Base-by-base conservation (phyloP, 92 coral and sea anemone genomes). In the Phenganax marumi region DNA sequence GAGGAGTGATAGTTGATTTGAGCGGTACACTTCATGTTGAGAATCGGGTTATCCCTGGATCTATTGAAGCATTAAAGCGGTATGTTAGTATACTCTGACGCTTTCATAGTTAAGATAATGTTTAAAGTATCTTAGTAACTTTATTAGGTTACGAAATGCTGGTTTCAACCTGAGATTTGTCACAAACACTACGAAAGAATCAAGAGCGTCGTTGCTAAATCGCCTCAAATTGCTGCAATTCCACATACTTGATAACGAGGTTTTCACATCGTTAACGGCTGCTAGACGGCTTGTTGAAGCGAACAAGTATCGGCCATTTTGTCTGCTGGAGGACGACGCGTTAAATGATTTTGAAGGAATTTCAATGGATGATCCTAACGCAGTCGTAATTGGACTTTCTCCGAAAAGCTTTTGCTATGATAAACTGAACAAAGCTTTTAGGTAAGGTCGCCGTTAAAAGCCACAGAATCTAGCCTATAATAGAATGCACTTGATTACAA, bases 21-120 rank as follows among this genome's bases (percentile, higher is more conserved):
- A 95, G 98, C 52, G 98, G 98, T 12, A 95, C 98, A 24, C 87
- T 95, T 85, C 98, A 95, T 81, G 74, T 95, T 33, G 98, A 95
- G 75, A 95, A 91, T 68, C 73, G 89, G 24, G 95, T 92, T 64
- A 92, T 95, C 23, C 90, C 97, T 49, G 97, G 98, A 52, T 89
- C 97, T 22, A 62, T 92, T 48, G 92, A 92, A 76, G 98, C 97
- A 69, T 88, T 95, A 16, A 86, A 85, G 76, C 91, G 92, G 98
- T 88, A 89, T 47, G 43, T 33, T 33, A 5, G 5, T 33, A 33
- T 5, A 33, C 43, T 33, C 5, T 33, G 43, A 33, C 43, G n/a
- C n/a, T 13, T 49, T 0, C 16, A 26, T 3, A 16, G 3, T 23
- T 17, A 8, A 11, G 10, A 3, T 48, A 12, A 76, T 10, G 3